Percentiles rank a stretch among this genome's conserved stretches.
Evolutionary conservation across 2,113 vertebrate species (phyloP).

Genomic region (Elephantulus edwardii): DNA sequence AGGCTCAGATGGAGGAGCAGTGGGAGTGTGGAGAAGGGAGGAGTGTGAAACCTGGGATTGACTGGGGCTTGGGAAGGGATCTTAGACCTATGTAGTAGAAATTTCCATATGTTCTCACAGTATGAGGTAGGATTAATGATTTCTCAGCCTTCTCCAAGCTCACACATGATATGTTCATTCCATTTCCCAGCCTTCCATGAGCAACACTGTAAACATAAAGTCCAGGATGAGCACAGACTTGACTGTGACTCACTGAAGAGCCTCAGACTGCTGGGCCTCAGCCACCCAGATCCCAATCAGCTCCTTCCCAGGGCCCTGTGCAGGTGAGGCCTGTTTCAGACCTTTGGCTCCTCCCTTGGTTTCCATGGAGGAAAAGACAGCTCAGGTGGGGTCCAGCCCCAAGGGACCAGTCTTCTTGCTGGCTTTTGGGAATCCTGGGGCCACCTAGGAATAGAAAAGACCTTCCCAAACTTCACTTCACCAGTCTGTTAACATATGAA

Average conservation of each 20-base stretch:
- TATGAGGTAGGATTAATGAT: neutral
- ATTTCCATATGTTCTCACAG: neutral
- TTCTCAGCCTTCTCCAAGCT: neutral
- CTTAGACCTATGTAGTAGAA: neutral
- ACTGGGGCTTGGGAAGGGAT: neutral
- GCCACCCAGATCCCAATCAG: neutral
- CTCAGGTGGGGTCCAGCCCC: neutral
- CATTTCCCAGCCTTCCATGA: neutral
- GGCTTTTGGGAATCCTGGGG: neutral
- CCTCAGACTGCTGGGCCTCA: neutral
- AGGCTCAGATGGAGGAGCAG: neutral
- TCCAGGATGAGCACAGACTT: slow-evolving; percentile 36
- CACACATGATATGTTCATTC: neutral
- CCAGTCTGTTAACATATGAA: neutral
- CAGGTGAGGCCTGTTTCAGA: neutral
- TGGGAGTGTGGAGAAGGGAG: rapidly evolving
- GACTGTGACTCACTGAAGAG: slow-evolving; percentile 39
- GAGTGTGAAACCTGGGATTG: neutral
- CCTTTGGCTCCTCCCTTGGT: neutral
- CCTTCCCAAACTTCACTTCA: neutral
- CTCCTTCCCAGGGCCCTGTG: neutral
- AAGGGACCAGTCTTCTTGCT: neutral
- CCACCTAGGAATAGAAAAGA: neutral
- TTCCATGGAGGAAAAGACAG: neutral
- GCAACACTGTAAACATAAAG: neutral